A percentile compares a stretch with the other conserved stretches of the same genome.
phyloP scores from a whole-genome alignment of 2,113 vertebrate species.

The Heloderma charlesbogerti region DNA sequence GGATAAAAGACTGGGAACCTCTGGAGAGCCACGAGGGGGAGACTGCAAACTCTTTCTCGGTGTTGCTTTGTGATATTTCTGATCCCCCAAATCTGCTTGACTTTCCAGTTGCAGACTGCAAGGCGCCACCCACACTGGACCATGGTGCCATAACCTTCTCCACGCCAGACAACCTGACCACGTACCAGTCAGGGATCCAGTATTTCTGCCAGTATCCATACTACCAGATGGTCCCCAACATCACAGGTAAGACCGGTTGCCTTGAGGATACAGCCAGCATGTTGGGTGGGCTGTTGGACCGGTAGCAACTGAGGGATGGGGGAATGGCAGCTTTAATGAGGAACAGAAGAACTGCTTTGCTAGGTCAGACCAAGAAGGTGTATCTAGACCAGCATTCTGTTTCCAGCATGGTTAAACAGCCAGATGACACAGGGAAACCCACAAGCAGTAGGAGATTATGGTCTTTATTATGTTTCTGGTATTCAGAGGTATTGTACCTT shows the following conservation, averaged over 20 bases:
- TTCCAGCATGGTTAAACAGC: not conserved
- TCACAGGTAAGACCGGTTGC: constrained; percentile 76
- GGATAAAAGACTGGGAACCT: not conserved
- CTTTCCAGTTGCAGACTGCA: constrained; percentile 89
- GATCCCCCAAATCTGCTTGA: constrained; percentile 49
- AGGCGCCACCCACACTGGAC: constrained; percentile 77
- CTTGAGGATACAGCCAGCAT: accelerated
- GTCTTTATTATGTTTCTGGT: not conserved
- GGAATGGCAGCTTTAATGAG: not conserved
- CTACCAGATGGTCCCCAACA: constrained; percentile 78
- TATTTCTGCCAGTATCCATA: constrained; percentile 84
- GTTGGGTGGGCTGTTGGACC: not conserved
- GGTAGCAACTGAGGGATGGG: too few species aligned
- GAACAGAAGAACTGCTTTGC: not conserved
- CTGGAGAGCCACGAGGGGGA: too few species aligned
- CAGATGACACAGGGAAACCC: not conserved
- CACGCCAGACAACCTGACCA: constrained; percentile 85
- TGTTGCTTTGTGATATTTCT: not conserved
- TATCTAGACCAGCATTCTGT: not conserved
- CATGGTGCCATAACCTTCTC: constrained; percentile 82
- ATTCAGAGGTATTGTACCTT: not conserved
- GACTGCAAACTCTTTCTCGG: not conserved
- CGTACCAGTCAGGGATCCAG: constrained; percentile 81
- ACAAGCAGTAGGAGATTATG: not conserved
- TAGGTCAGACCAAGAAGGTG: not conserved